Evolutionary conservation across 2,888 invertebrate genomes (phyloP).

Genomic region (Ornithoptera alexandrae): DNA sequence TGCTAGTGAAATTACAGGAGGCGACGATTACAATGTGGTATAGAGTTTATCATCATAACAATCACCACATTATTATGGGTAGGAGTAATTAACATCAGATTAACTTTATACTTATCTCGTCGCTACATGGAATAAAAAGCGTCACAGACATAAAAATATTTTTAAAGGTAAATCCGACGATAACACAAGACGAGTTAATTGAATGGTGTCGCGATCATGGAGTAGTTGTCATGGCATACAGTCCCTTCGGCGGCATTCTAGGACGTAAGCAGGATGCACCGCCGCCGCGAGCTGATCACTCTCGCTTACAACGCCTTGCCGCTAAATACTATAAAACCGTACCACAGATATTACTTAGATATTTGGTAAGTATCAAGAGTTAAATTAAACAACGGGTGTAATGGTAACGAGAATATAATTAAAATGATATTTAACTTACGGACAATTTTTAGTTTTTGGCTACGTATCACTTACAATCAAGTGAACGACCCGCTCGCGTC

Average conservation of each 20-base stretch:
- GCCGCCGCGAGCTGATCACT: slow-evolving; percentile 75
- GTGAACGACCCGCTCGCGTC: no score
- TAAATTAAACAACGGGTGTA: no score
- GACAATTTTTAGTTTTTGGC: no score
- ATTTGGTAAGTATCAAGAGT: slow-evolving; percentile 78
- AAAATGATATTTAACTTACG: no score
- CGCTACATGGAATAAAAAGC: background rate
- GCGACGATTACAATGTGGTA: no score
- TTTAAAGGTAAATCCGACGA: slow-evolving; percentile 84
- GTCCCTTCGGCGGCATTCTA: slow-evolving; percentile 82
- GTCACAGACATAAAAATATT: background rate
- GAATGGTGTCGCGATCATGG: slow-evolving; percentile 84
- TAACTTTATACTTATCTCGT: no score
- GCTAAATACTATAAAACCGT: slow-evolving; percentile 82
- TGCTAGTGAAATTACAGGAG: no score
- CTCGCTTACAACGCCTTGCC: slow-evolving; percentile 73
- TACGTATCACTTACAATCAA: no score
- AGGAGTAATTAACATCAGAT: no score
- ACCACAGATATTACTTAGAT: slow-evolving; percentile 83
- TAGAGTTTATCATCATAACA: no score
- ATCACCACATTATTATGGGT: no score
- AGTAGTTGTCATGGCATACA: slow-evolving; percentile 85
- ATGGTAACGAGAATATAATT: no score
- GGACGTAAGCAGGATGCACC: slow-evolving; percentile 62
- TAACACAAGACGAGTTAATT: slow-evolving; percentile 84